Evolutionary conservation across 1,140 invertebrate genomes (phyloP), one percentile per base, ranked within the genome.

Genomic region (Drosophila pandora): DNA sequence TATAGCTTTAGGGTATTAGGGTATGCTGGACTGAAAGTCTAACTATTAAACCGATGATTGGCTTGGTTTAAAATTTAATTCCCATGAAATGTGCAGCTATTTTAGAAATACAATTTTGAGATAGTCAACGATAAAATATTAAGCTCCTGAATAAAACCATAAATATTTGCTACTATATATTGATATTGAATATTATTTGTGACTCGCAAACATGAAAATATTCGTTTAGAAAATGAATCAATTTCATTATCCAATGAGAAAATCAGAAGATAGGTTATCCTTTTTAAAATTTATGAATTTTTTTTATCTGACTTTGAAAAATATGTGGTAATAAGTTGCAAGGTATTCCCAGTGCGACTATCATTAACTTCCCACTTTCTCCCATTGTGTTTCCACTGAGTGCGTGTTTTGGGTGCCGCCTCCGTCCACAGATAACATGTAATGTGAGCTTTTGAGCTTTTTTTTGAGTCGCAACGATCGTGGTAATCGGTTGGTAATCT

Each of bases 341-440:
- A 21, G 41, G 41, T 43, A 43, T 17, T 8, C 2, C 13, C 13
- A 2, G 17, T 17, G 4, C 41, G 41, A 43, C 8, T 0, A 9
- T 21, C 4, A 0, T 6, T 10, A 8, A 10, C 13, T 1, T 13
- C 39, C 30, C 37, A 71, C 32, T 25, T 13, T 25, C 5, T 0
- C 1, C 0, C 37, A 25, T 39, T 25, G 54, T 52, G 25, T 58
- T 47, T 48, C 25, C 28, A 21, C 53, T 47, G 23, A 55, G 28
- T 53, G 30, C 57, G 74, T 64, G 48, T 41, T 63, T 74, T 53
- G 41, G 41, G 47, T 21, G 48, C 25, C 41, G 70, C 45, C 60
- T 64, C 48, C 41, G 72, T 58, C 10, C 12, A 32, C 21, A 47
- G 67, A 70, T 69, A 75, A 58, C 71, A 74, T 74, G 70, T 39